Evolutionary conservation across 2,797 vertebrate species (phyloP), one percentile per base, ranked within the genome.

Genomic region (Sarcophilus harrisii): DNA sequence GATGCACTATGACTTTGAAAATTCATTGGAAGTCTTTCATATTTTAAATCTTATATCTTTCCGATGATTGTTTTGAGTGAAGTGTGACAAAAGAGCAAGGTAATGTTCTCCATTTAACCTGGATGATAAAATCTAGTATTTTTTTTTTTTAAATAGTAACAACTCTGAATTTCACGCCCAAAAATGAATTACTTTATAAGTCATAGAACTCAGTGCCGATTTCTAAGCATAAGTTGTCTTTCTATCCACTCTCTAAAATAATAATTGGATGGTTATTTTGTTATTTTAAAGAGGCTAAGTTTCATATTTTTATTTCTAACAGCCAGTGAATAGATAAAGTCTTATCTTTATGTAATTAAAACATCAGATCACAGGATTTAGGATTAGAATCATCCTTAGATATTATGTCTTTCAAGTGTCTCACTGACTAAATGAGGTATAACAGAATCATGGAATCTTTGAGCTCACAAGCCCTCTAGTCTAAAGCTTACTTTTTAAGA

Each of bases 91-190:
- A 11, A 92, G 27, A 92, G 52, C 9, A 14, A 95, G 59, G 94
- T 95, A 96, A 55, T 92, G 59, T 73, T 73, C 3, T 14, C 32
- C 4, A 66, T 66, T 66, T 66, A 66, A 66, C 11, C 57, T 73
- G 32, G n/a, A 96, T 91, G 10, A 91, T 38, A 54, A 59, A 52
- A 91, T 30, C 38, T 3, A 28, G 0, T 52, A 12, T 29, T 89
- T 93, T 92, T n/a, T 92, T n/a, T n/a, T n/a, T n/a, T n/a, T n/a
- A 55, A 55, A 9, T 52, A 81, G 55, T 73, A 93, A 87, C 89
- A 95, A 28, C 29, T 11, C 24, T 32, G 95, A 96, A 0, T 95
- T 93, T 96, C 81, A 95, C 90, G 96, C 95, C 90, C 92, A 55
- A 87, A 94, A 91, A 32, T 91, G n/a, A 29, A 93, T 66, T 91